Evolutionary conservation across 2,888 invertebrate genomes (phyloP).

Genomic region (Dryadula phaetusa): DNA sequence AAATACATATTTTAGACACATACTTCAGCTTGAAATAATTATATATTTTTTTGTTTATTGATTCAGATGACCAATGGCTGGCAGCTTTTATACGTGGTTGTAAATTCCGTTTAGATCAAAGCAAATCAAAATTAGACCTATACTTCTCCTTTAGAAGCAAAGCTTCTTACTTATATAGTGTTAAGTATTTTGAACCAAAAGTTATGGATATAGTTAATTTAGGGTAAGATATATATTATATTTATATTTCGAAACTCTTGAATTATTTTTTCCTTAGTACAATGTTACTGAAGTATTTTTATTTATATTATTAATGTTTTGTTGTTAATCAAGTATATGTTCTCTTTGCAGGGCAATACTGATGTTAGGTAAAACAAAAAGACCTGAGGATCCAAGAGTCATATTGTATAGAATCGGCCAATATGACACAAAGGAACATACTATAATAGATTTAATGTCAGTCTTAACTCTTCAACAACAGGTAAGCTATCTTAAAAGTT

Average conservation of each 20-base stretch:
- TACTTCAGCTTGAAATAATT: too few relatives aligned
- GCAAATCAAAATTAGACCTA: slow-evolving; percentile 85
- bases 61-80: slow-evolving; percentile 84
- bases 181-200: slow-evolving; percentile 55
- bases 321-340: neutral
- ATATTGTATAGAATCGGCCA: slow-evolving; percentile 77
- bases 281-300: neutral
- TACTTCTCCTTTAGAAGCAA: slow-evolving; percentile 81
- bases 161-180: slow-evolving; percentile 76
- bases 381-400: slow-evolving; percentile 69
- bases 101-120: slow-evolving; percentile 85
- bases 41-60: neutral
- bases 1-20: too few relatives aligned
- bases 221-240: slow-evolving; percentile 51
- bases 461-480: slow-evolving; percentile 52
- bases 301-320: neutral
- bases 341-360: slow-evolving; percentile 52
- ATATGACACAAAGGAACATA: slow-evolving; percentile 67
- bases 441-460: slow-evolving; percentile 54
- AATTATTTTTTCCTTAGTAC: neutral
- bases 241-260: neutral
- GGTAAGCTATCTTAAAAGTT: slow-evolving; percentile 44
- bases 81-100: slow-evolving; percentile 85
- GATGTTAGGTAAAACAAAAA: slow-evolving; percentile 55
- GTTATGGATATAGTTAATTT: slow-evolving; percentile 55